Conservation (phyloP, 2,797 vertebrate species). For the Bothrops alternatus region DNA sequence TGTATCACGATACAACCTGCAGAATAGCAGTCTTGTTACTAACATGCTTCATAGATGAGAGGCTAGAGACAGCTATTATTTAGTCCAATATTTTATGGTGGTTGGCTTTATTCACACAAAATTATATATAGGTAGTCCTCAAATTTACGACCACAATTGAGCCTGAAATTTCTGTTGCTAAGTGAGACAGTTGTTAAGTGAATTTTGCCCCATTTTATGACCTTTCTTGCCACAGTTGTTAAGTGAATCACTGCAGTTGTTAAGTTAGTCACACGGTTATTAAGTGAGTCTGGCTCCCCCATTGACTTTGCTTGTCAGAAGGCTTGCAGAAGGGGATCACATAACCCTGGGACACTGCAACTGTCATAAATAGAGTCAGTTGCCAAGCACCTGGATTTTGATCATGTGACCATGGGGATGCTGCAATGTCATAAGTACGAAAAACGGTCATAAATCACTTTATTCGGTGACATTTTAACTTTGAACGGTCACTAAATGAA, state of each 20-base stretch:
- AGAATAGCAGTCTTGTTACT: constrained; percentile 4
- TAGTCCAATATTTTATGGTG: constrained; percentile 19
- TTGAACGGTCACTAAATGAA: neutral
- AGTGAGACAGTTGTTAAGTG: neutral
- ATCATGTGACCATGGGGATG: neutral
- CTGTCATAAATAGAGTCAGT: neutral
- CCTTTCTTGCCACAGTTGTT: neutral
- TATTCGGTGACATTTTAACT: neutral
- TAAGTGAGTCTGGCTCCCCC: neutral
- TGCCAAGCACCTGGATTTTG: neutral
- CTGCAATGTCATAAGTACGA: neutral
- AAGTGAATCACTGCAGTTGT: neutral
- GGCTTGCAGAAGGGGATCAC: neutral
- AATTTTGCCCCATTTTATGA: neutral
- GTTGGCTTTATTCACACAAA: constrained; percentile 3
- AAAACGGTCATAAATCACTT: neutral
- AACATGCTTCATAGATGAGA: neutral
- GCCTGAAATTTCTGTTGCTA: neutral
- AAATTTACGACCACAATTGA: neutral
- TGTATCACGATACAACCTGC: neutral
- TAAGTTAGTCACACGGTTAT: neutral
- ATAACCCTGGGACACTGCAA: neutral
- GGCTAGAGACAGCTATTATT: neutral
- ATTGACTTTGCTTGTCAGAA: neutral
- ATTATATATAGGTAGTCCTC: neutral